These are phyloP conservation scores for Homalodisca vitripennis DNA, from an alignment of 1,140 invertebrate genomes.

Conservation along the genomic window DNA sequence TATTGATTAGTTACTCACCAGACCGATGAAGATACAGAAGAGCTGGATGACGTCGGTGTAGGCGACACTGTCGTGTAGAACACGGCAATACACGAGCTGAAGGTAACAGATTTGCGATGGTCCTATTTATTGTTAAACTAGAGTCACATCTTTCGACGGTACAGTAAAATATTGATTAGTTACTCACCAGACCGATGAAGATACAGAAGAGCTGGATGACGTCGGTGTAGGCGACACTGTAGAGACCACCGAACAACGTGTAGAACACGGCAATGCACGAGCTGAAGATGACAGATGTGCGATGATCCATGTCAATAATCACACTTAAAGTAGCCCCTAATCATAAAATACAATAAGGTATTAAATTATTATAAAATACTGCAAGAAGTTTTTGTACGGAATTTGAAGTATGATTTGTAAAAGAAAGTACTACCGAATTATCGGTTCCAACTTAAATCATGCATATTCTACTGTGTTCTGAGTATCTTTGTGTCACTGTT, in stretches of 20 bases:
- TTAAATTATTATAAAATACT: too few relatives aligned
- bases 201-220: conserved; percentile 99
- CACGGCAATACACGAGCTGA: conserved; percentile 93
- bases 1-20: conserved; percentile 68
- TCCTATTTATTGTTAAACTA: too few relatives aligned
- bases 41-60: conserved; percentile 98
- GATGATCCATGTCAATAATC: conserved; percentile 94
- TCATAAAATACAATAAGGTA: too few relatives aligned
- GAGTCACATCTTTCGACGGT: too few relatives aligned
- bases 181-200: conserved; percentile 86
- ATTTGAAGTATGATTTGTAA: too few relatives aligned
- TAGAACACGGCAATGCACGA: conserved; percentile 96
- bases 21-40: conserved; percentile 98
- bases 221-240: conserved; percentile 98
- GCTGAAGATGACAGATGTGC: conserved; percentile 90
- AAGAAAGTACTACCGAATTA: too few relatives aligned
- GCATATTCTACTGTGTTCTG: too few relatives aligned
- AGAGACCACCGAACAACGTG: conserved; percentile 95
- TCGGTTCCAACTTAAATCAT: too few relatives aligned
- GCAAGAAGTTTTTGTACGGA: too few relatives aligned
- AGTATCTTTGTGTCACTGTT: too few relatives aligned
- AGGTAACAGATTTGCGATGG: conserved; percentile 86
- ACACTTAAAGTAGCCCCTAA: conserved; percentile 93
- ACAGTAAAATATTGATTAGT: too few relatives aligned
- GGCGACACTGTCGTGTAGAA: conserved; percentile 97